Conservation (phyloP, 2,888 invertebrate genomes). For the Tribolium freemani region DNA sequence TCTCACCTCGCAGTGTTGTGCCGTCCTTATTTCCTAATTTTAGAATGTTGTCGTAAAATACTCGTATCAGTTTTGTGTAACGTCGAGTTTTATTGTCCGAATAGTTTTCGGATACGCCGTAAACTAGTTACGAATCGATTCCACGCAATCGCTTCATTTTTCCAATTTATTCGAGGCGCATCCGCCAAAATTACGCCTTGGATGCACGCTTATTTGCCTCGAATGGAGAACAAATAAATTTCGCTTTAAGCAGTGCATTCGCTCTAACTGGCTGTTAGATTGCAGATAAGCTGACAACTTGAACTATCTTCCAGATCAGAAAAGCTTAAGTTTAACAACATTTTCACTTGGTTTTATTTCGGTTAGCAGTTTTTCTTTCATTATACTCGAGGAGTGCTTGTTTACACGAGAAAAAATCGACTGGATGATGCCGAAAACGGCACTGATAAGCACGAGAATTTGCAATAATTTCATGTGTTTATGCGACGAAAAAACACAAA, state of each 20-base stretch:
- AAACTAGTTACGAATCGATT: conserved; percentile 30
- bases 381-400: background rate
- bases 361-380: background rate
- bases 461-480: no score
- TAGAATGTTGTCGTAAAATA: conserved; percentile 22
- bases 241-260: conserved; percentile 9
- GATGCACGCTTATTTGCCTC: conserved; percentile 9
- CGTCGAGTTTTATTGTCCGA: conserved; percentile 18
- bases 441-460: no score
- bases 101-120: conserved; percentile 24
- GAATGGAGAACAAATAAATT: conserved; percentile 20
- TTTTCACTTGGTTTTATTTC: conserved; percentile 30
- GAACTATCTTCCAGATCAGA: conserved; percentile 18
- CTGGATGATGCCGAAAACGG: background rate
- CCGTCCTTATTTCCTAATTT: conserved; percentile 19
- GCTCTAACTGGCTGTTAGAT: conserved; percentile 27
- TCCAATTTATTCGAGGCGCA: conserved; percentile 9
- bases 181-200: conserved; percentile 24
- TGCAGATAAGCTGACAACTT: conserved; percentile 29
- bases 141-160: background rate
- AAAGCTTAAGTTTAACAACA: conserved; percentile 29
- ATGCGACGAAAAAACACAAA: no score
- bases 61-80: conserved; percentile 19
- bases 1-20: background rate
- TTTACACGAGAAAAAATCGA: background rate